Evolutionary conservation across 1,140 invertebrate species (phyloP).

Genomic region (Eumeta japonica): DNA sequence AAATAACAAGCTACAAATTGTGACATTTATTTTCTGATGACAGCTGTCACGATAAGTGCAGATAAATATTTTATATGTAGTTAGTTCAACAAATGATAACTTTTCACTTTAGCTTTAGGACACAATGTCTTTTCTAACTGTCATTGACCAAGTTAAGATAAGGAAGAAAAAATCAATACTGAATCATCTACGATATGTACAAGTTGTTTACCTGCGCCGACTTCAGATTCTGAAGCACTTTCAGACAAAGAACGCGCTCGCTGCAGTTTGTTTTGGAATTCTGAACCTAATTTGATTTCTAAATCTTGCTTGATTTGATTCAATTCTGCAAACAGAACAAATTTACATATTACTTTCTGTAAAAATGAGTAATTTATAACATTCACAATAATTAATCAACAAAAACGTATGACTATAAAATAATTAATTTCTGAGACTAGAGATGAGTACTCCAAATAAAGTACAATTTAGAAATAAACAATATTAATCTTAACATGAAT

Average conservation of each 20-base stretch:
- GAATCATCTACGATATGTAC: constrained; percentile 5
- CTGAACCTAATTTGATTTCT: constrained; percentile 65
- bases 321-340: constrained; percentile 63
- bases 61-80: no score
- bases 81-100: no score
- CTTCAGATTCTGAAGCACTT: constrained; percentile 62
- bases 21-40: no score
- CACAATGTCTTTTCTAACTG: no score
- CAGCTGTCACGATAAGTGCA: no score
- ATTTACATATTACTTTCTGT: constrained; percentile 6
- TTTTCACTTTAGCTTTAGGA: no score
- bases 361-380: no score
- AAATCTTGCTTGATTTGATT: constrained; percentile 75
- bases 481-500: neutral
- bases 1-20: no score
- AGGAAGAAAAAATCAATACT: no score
- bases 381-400: no score
- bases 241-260: constrained; percentile 62
- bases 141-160: no score
- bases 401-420: neutral
- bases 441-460: neutral
- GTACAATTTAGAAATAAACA: constrained; percentile 3
- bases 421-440: neutral
- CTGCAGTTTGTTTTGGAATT: constrained; percentile 66
- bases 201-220: constrained; percentile 29